Evolutionary conservation across 2,797 vertebrate genomes (phyloP).

Genomic region (Galaxias olidus): DNA sequence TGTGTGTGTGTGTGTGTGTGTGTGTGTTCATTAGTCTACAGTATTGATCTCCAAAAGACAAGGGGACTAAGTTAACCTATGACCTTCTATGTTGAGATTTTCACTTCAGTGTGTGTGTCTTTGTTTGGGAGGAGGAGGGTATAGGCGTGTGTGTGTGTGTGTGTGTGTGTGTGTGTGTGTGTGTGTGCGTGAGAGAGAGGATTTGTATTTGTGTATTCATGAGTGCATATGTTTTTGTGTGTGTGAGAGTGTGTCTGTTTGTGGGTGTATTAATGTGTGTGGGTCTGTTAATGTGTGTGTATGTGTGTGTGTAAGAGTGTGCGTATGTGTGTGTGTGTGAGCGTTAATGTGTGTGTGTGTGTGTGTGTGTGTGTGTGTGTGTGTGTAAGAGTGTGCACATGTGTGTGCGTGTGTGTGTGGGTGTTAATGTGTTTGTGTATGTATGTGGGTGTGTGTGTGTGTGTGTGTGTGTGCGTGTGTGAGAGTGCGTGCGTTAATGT

Average conservation of each 20-base stretch:
- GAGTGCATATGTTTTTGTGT: constrained; percentile 29
- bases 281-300: constrained; percentile 9
- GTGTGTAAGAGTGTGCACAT: no score
- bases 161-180: constrained; percentile 38
- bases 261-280: constrained; percentile 34
- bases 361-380: constrained; percentile 6
- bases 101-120: constrained; percentile 13
- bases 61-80: constrained; percentile 57
- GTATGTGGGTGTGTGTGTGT: constrained; percentile 42
- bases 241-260: constrained; percentile 7
- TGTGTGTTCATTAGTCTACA: no score
- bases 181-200: constrained; percentile 12
- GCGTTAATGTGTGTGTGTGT: constrained; percentile 50
- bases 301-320: constrained; percentile 45
- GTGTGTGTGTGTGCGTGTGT: constrained; percentile 15
- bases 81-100: constrained; percentile 38
- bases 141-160: constrained; percentile 24
- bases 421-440: constrained; percentile 11
- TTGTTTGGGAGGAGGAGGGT: constrained; percentile 11
- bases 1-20: constrained; percentile 22
- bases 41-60: no score
- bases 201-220: no score
- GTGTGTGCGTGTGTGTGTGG: constrained; percentile 44
- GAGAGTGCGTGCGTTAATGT: no score
- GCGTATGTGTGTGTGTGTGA: constrained; percentile 8